Percentiles rank a stretch among this genome's conserved stretches.
phyloP scores from a whole-genome alignment of 2,113 vertebrate genomes.

The Cheirogaleus medius region DNA sequence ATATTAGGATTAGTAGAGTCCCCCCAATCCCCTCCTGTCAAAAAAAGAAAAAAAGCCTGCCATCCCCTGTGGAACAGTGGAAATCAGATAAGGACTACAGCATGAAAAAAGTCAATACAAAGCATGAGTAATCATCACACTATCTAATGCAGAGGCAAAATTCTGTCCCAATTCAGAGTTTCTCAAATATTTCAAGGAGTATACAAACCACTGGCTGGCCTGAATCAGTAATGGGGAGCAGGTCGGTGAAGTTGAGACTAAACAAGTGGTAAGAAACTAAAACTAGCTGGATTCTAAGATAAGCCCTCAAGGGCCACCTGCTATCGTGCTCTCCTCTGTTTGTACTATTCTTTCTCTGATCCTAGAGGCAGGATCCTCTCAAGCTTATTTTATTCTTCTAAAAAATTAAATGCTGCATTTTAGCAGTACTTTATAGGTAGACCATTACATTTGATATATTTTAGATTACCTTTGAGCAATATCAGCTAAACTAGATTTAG shows the following conservation, averaged over 20 bases:
- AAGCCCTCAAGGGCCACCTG: background rate
- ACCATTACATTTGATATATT: background rate
- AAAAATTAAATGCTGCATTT: background rate
- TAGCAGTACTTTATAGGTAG: background rate
- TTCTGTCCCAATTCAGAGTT: background rate
- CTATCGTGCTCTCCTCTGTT: background rate
- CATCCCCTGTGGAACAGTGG: background rate
- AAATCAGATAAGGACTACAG: background rate
- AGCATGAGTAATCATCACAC: background rate
- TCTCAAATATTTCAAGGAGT: background rate
- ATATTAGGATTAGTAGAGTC: background rate
- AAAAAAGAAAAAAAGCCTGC: background rate
- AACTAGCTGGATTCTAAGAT: background rate
- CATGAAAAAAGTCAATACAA: background rate
- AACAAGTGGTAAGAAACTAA: background rate
- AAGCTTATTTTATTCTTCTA: background rate
- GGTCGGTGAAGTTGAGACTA: background rate
- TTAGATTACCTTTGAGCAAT: background rate
- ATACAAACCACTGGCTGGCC: background rate
- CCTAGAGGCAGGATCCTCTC: background rate
- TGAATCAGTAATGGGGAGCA: background rate
- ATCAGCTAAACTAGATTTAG: background rate
- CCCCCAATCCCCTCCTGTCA: rapidly evolving
- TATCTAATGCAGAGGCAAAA: background rate
- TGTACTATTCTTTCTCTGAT: background rate